These are phyloP conservation scores for Bilobella aurantiaca DNA, from an alignment of 1,140 invertebrate species.

Conservation along the genomic window DNA sequence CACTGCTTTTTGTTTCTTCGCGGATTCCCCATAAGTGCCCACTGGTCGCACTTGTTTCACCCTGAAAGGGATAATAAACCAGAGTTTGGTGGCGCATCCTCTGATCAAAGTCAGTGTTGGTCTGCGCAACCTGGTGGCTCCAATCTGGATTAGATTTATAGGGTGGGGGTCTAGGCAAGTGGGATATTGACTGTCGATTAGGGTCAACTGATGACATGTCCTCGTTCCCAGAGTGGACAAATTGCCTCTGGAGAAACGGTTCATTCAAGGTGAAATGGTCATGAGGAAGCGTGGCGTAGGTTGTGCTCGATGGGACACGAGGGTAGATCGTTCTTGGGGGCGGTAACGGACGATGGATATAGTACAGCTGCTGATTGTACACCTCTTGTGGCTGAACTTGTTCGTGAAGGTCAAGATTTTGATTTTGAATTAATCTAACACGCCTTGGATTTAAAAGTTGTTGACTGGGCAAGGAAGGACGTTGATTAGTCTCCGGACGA, in stretches of 20 bases:
- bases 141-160: slow-evolving; percentile 33
- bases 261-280: slow-evolving; percentile 41
- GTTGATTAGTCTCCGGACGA: slow-evolving; percentile 69
- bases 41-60: not conserved
- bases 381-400: not conserved
- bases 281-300: not conserved
- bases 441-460: too few relatives aligned
- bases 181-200: slow-evolving; percentile 26
- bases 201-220: slow-evolving; percentile 31
- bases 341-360: not conserved
- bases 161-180: slow-evolving; percentile 36
- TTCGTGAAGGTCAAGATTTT: too few relatives aligned
- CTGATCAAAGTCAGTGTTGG: not conserved
- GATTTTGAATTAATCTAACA: too few relatives aligned
- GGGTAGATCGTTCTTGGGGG: not conserved
- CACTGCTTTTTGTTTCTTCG: slow-evolving; percentile 33
- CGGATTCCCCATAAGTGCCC: slow-evolving; percentile 16
- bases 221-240: slow-evolving; percentile 1
- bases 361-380: not conserved
- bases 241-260: slow-evolving; percentile 53
- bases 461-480: slow-evolving; percentile 35
- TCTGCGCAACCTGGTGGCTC: slow-evolving; percentile 16
- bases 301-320: not conserved
- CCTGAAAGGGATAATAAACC: slow-evolving; percentile 32
- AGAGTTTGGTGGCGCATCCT: slow-evolving; percentile 12